Percentiles rank a stretch among this genome's conserved stretches.
phyloP scores from a whole-genome alignment of 2,888 invertebrate genomes.

The Rotaria macrura region DNA sequence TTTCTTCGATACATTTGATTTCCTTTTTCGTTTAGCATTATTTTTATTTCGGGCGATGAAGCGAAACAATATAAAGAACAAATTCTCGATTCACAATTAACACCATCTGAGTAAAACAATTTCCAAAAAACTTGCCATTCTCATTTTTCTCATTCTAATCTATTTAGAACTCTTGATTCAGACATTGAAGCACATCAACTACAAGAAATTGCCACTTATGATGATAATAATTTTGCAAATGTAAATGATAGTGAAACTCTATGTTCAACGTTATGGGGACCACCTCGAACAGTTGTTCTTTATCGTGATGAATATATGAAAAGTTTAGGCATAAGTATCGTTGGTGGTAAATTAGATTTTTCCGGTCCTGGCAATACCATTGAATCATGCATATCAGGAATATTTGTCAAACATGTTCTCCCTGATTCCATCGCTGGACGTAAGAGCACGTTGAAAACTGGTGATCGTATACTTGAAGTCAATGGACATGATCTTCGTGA shows the following conservation, averaged over 20 bases:
- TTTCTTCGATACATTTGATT: no score
- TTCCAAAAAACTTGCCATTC: no score
- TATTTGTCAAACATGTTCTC: slow-evolving; percentile 92
- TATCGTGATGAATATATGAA: slow-evolving; percentile 19
- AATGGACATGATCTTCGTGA: slow-evolving; percentile 77
- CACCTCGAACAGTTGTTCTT: neutral
- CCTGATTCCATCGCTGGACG: slow-evolving; percentile 82
- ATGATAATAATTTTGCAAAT: neutral
- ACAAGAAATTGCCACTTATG: neutral
- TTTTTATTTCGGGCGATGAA: slow-evolving; percentile 21
- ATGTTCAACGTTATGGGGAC: slow-evolving; percentile 27
- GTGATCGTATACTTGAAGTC: slow-evolving; percentile 71
- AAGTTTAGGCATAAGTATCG: slow-evolving; percentile 88
- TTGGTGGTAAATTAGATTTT: slow-evolving; percentile 72
- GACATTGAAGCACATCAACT: neutral
- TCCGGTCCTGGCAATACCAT: neutral
- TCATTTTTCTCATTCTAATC: no score
- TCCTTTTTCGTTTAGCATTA: neutral
- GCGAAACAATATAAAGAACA: slow-evolving; percentile 22
- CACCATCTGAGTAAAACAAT: neutral
- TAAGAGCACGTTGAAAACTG: slow-evolving; percentile 67
- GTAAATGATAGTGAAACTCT: neutral
- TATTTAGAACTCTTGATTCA: neutral
- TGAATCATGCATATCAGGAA: slow-evolving; percentile 59
- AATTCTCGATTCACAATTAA: neutral